Conservation (phyloP, 2,113 vertebrate species). For the Fulica atra region DNA sequence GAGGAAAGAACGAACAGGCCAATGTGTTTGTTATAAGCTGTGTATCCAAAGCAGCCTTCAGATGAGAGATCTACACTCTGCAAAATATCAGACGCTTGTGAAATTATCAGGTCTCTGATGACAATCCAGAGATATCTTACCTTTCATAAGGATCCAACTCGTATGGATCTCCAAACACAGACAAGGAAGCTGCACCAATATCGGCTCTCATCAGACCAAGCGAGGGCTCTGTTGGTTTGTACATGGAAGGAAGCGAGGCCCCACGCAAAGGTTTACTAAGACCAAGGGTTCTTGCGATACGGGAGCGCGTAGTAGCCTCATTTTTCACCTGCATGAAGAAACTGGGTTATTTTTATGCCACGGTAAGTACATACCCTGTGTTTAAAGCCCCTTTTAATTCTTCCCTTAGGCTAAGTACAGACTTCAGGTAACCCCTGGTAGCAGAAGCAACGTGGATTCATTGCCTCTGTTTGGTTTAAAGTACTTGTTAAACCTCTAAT, state of each 20-base stretch:
- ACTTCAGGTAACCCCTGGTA: not conserved
- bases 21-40: rapidly evolving
- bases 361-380: not conserved
- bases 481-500: not conserved
- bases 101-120: not conserved
- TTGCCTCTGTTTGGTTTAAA: not conserved
- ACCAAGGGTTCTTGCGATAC: conserved; percentile 87
- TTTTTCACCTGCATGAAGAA: conserved; percentile 65
- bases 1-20: not conserved
- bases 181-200: conserved; percentile 92
- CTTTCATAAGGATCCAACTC: conserved; percentile 88
- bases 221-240: conserved; percentile 80
- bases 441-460: not conserved
- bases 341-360: not conserved
- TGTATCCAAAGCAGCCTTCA: not conserved
- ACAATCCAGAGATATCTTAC: conserved; percentile 13
- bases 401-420: not conserved
- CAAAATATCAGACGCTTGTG: not conserved
- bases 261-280: conserved; percentile 79
- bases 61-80: not conserved
- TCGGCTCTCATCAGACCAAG: conserved; percentile 90
- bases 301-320: conserved; percentile 77
- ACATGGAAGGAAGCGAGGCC: conserved; percentile 82
- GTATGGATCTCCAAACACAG: conserved; percentile 91
- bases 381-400: not conserved